Percentiles rank a stretch among this genome's conserved stretches.
phyloP scores from a whole-genome alignment of 2,797 vertebrate genomes.

The Luscinia luscinia region DNA sequence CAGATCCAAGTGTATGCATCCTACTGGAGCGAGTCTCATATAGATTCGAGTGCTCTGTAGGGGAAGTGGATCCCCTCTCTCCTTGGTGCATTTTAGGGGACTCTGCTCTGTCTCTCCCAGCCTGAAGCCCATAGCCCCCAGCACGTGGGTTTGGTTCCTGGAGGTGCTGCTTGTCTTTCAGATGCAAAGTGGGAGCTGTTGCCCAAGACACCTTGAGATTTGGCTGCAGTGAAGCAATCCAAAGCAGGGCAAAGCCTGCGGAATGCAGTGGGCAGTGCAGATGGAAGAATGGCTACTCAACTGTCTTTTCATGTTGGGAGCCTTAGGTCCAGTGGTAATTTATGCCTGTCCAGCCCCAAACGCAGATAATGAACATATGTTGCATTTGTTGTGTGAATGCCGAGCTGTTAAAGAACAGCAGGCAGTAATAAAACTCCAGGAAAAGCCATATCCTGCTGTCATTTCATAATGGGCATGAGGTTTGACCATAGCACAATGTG shows the following conservation, averaged over 20 bases:
- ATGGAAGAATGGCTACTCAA: rapidly evolving
- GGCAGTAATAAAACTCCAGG: neutral
- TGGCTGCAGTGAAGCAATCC: neutral
- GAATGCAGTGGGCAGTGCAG: neutral
- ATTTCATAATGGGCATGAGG: neutral
- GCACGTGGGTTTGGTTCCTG: neutral
- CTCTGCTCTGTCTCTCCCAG: neutral
- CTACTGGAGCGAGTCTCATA: neutral
- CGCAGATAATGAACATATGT: neutral
- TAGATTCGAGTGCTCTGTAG: neutral
- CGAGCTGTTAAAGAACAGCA: neutral
- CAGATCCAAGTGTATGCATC: neutral
- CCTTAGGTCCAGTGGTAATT: neutral
- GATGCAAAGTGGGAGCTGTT: neutral
- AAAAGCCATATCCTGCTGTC: neutral
- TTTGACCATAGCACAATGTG: neutral
- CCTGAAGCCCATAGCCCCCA: neutral
- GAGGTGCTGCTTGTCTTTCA: neutral
- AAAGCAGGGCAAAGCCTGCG: neutral
- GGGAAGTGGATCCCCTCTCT: neutral
- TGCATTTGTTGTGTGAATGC: neutral
- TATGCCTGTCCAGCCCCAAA: neutral
- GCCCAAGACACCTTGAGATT: neutral
- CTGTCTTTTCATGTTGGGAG: neutral
- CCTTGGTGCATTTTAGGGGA: neutral